These are phyloP conservation scores for Lasioglossum morio DNA, from an alignment of 2,888 invertebrate species.

Conservation along the genomic window DNA sequence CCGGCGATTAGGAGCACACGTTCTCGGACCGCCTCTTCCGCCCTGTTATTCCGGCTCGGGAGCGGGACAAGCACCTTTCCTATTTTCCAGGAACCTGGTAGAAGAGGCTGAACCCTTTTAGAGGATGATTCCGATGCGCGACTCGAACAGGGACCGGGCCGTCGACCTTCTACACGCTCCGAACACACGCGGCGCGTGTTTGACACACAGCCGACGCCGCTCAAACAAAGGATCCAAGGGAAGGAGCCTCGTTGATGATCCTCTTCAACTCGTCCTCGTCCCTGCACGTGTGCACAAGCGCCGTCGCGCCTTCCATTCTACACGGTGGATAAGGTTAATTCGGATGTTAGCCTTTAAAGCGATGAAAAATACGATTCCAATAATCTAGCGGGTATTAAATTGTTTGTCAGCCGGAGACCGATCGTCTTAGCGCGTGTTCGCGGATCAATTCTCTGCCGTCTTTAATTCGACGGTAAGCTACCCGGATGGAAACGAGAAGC, in stretches of 20 bases:
- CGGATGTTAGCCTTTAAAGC: constrained; percentile 7
- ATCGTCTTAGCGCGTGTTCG: neutral
- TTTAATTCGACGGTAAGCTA: neutral
- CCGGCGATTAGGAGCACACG: constrained; percentile 46
- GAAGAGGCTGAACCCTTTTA: constrained; percentile 30
- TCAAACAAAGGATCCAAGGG: constrained; percentile 41
- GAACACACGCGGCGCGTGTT: constrained; percentile 10
- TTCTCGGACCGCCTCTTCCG: constrained; percentile 37
- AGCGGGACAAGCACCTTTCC: constrained; percentile 16
- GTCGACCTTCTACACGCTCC: constrained; percentile 70
- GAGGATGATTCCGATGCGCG: constrained; percentile 47
- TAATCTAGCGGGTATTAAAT: constrained; percentile 12
- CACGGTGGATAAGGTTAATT: constrained; percentile 7
- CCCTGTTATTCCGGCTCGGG: constrained; percentile 55
- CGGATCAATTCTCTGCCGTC: constrained; percentile 4
- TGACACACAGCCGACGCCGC: neutral
- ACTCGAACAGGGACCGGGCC: constrained; percentile 55
- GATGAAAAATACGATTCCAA: constrained; percentile 14
- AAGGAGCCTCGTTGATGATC: neutral
- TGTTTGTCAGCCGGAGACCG: neutral
- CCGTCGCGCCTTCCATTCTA: neutral
- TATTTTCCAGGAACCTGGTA: constrained; percentile 40
- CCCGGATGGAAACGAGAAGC: neutral
- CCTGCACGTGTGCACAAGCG: neutral
- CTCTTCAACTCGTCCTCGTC: neutral